Conservation (phyloP, 2,888 invertebrate species). For the Isotomurus palustris region DNA sequence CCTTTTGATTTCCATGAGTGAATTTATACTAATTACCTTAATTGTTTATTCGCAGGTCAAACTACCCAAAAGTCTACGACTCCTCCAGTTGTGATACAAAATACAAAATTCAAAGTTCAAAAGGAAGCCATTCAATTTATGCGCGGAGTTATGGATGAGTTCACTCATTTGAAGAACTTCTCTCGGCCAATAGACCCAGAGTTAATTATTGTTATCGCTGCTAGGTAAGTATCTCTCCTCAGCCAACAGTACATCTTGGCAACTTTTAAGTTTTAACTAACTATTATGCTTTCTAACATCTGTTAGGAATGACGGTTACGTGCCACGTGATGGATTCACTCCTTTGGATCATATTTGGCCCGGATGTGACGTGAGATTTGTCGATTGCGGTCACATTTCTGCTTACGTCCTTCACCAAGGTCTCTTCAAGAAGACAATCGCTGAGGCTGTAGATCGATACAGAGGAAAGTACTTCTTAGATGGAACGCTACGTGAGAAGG, state of each 20-base stretch:
- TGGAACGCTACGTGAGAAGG: too few species aligned
- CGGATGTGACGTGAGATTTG: constrained; percentile 77
- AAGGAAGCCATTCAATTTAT: constrained; percentile 84
- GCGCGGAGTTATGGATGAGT: constrained; percentile 98
- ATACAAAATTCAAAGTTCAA: constrained; percentile 13
- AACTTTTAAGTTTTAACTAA: background rate
- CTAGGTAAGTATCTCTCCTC: constrained; percentile 52
- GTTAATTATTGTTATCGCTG: constrained; percentile 84
- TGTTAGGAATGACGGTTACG: constrained; percentile 56
- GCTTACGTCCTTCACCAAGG: constrained; percentile 83
- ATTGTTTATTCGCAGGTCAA: background rate
- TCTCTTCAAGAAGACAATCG: constrained; percentile 59
- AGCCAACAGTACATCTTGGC: background rate
- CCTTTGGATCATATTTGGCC: constrained; percentile 88
- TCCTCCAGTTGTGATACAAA: background rate
- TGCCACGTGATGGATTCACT: constrained; percentile 77
- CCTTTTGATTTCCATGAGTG: too few species aligned
- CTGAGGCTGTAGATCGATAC: constrained; percentile 24
- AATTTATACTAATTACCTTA: too few species aligned
- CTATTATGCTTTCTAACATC: background rate
- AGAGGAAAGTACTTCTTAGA: constrained; percentile 29
- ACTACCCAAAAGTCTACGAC: background rate
- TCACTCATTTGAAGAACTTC: constrained; percentile 92
- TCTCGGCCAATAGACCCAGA: constrained; percentile 77
- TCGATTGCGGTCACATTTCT: constrained; percentile 84